These are phyloP conservation scores for Amphiduros pacificus DNA, from an alignment of 2,888 invertebrate genomes.

Conservation along the genomic window DNA sequence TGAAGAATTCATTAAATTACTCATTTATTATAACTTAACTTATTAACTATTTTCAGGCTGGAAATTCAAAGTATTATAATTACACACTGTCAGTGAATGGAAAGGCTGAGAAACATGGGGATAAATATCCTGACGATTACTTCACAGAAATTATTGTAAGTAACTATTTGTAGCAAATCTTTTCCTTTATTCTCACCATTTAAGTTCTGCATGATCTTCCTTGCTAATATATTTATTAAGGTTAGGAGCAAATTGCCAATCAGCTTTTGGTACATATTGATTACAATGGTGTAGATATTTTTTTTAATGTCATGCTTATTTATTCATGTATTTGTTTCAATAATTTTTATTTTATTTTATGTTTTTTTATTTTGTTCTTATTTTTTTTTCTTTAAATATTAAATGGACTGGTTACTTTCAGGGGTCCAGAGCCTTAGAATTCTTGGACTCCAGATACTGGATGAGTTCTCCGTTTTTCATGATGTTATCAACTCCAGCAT, in stretches of 20 bases:
- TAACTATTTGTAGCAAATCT: too few relatives aligned
- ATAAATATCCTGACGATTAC: conserved; percentile 67
- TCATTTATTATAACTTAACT: too few relatives aligned
- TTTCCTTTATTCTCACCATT: too few relatives aligned
- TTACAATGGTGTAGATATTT: too few relatives aligned
- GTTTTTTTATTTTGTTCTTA: neutral
- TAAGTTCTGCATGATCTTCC: too few relatives aligned
- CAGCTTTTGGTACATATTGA: too few relatives aligned
- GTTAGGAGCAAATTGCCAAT: too few relatives aligned
- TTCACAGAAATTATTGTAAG: conserved; percentile 83
- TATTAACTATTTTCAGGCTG: conserved; percentile 66
- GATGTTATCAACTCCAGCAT: conserved; percentile 84
- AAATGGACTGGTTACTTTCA: conserved; percentile 24
- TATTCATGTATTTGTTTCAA: neutral
- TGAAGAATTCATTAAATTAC: too few relatives aligned
- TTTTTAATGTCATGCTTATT: neutral
- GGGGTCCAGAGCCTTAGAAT: conserved; percentile 51
- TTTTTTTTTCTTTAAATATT: neutral
- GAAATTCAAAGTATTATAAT: conserved; percentile 91
- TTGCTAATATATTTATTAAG: too few relatives aligned
- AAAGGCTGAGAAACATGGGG: conserved; percentile 66
- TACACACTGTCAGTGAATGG: conserved; percentile 84
- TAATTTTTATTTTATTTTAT: neutral
- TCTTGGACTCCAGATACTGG: conserved; percentile 29
- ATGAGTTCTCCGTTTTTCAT: conserved; percentile 72